Base-by-base conservation (phyloP, 2,797 vertebrate species). In the Falco concolor region DNA sequence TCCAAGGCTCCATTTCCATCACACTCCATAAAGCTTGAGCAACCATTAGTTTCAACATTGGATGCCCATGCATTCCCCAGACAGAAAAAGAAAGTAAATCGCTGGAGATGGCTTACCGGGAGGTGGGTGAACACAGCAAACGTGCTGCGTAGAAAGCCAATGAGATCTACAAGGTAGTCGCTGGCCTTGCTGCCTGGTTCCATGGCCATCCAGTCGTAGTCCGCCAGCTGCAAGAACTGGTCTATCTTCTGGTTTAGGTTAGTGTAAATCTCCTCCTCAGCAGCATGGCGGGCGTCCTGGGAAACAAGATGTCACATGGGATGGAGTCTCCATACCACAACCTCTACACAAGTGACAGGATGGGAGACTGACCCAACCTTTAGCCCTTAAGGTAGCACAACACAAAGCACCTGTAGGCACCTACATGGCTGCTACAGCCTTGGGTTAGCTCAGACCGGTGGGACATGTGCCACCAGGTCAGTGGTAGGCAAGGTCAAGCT, bases 211-310 rank as follows among this genome's bases (percentile, higher is more conserved):
- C 99, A 99, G 94, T 99, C 98, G 2, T 99, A 99, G 83, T 99
- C 99, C 0, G 99, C 99, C 97, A 99, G 98, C 98, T 99, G 99
- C 95, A 99, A 96, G 97, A 99, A 99, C 98, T 99, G 99, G 95
- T 99, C 99, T 17, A 99, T 99, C 97, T 99, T 99, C 94, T 99
- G 98, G 92, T 99, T 99, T 19, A 99, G 97, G 82, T 98, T 99
- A 38, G 99, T 99, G 97, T 99, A 99, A 97, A 99, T 99, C 97
- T 99, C 99, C 23, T 99, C 99, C 97, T 99, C 99, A 0, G 99
- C 99, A 0, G 99, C 98, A 20, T 99, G 99, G 10, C 99, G 98
- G 13, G 99, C 98, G 2, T 99, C 99, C 99, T 99, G 97, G 4
- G 22, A 88, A 84, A 94, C 10, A 9, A 27, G 13, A 53, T 1